Base-by-base conservation (phyloP, 2,888 invertebrate genomes). In the Arrhopalites spinosus region DNA sequence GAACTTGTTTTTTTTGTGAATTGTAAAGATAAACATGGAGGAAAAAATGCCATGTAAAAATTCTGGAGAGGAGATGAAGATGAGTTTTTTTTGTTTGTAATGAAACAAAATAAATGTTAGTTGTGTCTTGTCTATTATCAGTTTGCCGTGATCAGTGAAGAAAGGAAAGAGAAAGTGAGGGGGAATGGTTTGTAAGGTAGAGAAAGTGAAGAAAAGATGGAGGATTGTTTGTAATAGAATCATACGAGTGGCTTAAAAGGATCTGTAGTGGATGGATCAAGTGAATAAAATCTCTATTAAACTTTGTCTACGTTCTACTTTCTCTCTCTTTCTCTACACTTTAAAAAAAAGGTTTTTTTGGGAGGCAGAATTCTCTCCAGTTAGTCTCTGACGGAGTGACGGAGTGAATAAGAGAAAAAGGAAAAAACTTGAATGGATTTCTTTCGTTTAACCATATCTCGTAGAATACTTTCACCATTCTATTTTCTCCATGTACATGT, bases 281-380 rank as follows among this genome's bases (percentile, higher is more conserved):
- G 72, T 72, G 72, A 63, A 63, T 63, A 72, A 63, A 72, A 72
- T 72, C 50, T 63, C 72, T 72, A 72, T 72, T 63, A 72, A 72
- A 72, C 72, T 72, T 72, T 72, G 72, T 63, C 71, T 59, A 29
- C 25, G n/a, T n/a, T n/a, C n/a, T n/a, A n/a, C n/a, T 2, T 23
- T 15, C 56, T 23, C 20, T 8, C 56, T 8, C 15, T 27, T 23
- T 45, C 63, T 71, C 61, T n/a, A n/a, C n/a, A n/a, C n/a, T n/a
- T n/a, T n/a, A n/a, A n/a, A n/a, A n/a, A n/a, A n/a, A n/a, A n/a
- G n/a, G n/a, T n/a, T n/a, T n/a, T n/a, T n/a, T n/a, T n/a, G n/a
- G n/a, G n/a, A n/a, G n/a, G n/a, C n/a, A 27, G 25, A 71, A 25
- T n/a, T n/a, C n/a, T n/a, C n/a, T n/a, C n/a, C n/a, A n/a, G 5